phyloP scores from a whole-genome alignment of 2,888 invertebrate genomes.

The Augochlorella aurata region DNA sequence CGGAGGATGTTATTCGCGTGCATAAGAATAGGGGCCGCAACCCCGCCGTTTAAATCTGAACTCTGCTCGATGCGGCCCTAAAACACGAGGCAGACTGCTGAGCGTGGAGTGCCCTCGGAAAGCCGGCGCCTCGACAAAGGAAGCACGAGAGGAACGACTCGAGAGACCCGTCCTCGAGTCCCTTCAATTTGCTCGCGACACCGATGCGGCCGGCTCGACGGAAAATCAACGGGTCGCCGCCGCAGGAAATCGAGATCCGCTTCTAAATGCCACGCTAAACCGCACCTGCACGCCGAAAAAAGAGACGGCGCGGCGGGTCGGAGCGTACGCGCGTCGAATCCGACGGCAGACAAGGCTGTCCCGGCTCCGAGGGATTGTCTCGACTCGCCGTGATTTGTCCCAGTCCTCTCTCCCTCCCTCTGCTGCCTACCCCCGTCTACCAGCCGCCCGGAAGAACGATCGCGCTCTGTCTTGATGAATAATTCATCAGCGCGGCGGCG shows the following conservation, averaged over 20 bases:
- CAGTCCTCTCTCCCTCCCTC: slow-evolving; percentile 4
- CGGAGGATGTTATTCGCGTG: no score
- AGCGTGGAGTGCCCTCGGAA: slow-evolving; percentile 35
- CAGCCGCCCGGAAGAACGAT: slow-evolving; percentile 48
- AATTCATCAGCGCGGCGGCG: slow-evolving; percentile 63
- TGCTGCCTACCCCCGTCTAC: neutral
- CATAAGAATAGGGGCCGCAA: neutral
- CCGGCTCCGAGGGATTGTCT: slow-evolving; percentile 49
- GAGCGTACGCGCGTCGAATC: slow-evolving; percentile 22
- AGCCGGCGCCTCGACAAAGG: slow-evolving; percentile 32
- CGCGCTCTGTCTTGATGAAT: slow-evolving; percentile 61
- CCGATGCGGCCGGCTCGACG: neutral
- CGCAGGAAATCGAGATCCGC: slow-evolving; percentile 11
- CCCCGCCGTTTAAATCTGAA: neutral
- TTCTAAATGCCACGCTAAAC: slow-evolving; percentile 16
- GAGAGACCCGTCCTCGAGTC: slow-evolving; percentile 5
- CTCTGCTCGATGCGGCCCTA: neutral
- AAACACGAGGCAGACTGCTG: slow-evolving; percentile 2
- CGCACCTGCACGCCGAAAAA: neutral
- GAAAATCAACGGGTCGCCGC: slow-evolving; percentile 14
- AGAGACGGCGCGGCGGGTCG: neutral
- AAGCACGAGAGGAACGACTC: slow-evolving; percentile 8
- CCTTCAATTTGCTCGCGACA: slow-evolving; percentile 28
- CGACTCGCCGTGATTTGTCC: slow-evolving; percentile 62
- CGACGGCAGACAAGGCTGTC: neutral